Evolutionary conservation across 2,113 vertebrate genomes (phyloP).

Genomic region (Monopterus albus): DNA sequence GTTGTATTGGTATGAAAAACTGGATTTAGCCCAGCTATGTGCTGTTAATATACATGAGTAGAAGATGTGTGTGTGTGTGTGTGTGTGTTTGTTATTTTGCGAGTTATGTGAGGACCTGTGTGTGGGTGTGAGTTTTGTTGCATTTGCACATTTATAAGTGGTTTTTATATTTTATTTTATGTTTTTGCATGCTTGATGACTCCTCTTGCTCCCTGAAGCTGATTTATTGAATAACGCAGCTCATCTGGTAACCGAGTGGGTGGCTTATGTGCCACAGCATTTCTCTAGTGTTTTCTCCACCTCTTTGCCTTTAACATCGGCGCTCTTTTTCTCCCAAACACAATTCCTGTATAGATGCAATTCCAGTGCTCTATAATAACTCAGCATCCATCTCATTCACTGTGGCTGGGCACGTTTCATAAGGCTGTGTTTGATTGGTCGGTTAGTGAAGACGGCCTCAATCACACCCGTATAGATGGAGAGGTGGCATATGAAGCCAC

Average conservation of each 20-base stretch:
- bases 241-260: conserved; percentile 53
- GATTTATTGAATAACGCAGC: conserved; percentile 49
- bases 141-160: conserved; percentile 22
- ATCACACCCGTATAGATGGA: conserved; percentile 41
- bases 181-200: conserved; percentile 16
- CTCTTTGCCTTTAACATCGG: conserved; percentile 48
- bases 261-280: conserved; percentile 34
- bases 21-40: not conserved
- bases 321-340: conserved; percentile 5
- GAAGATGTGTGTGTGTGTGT: conserved; percentile 4
- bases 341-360: conserved; percentile 35
- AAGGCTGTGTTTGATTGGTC: conserved; percentile 56
- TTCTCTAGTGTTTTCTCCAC: conserved; percentile 45
- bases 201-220: conserved; percentile 34
- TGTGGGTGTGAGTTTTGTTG: conserved; percentile 6
- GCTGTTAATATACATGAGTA: conserved; percentile 6
- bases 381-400: not conserved
- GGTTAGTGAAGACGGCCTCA: conserved; percentile 17
- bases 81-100: conserved; percentile 26
- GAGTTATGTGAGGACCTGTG: not conserved
- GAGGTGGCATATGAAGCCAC: conserved; percentile 24
- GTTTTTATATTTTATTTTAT: conserved; percentile 9
- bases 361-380: conserved; percentile 27
- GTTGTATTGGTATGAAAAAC: not conserved
- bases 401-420: conserved; percentile 21